These are phyloP conservation scores for Lepidostoma basale DNA, from an alignment of 1,140 invertebrate genomes.

Conservation along the genomic window DNA sequence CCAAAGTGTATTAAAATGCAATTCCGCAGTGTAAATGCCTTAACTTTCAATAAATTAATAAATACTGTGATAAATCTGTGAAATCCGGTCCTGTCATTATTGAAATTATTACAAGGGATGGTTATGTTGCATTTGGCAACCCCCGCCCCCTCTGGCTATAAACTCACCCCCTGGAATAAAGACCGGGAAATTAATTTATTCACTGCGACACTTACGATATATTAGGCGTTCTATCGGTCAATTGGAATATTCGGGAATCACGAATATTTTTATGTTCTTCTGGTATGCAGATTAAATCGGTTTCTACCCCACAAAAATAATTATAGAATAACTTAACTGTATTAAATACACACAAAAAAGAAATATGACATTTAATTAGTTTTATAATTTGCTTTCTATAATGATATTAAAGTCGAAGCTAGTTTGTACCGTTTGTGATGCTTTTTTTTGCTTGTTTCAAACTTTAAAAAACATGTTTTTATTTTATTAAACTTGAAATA, in stretches of 20 bases:
- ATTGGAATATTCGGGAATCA: not conserved
- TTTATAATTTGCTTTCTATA: not conserved
- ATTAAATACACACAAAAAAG: not conserved
- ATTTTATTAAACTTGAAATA: no score
- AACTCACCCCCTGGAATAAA: not conserved
- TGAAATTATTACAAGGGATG: not conserved
- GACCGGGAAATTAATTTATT: slow-evolving; percentile 13
- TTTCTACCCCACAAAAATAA: not conserved
- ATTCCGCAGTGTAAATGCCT: no score
- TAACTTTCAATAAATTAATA: no score
- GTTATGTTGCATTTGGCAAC: not conserved
- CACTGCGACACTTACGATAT: slow-evolving; percentile 4
- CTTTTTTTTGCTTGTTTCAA: no score
- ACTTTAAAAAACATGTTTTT: no score
- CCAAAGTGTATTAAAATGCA: no score
- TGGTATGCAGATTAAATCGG: no score
- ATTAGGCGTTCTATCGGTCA: not conserved
- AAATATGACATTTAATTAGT: not conserved
- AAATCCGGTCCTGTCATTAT: not conserved
- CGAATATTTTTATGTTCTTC: no score
- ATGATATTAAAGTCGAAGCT: not conserved
- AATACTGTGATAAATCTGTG: not conserved
- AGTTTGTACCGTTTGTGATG: no score
- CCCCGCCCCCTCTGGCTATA: not conserved
- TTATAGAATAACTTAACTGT: not conserved